Evolutionary conservation across 1,140 invertebrate species (phyloP).

Genomic region (Cotesia vestalis): DNA sequence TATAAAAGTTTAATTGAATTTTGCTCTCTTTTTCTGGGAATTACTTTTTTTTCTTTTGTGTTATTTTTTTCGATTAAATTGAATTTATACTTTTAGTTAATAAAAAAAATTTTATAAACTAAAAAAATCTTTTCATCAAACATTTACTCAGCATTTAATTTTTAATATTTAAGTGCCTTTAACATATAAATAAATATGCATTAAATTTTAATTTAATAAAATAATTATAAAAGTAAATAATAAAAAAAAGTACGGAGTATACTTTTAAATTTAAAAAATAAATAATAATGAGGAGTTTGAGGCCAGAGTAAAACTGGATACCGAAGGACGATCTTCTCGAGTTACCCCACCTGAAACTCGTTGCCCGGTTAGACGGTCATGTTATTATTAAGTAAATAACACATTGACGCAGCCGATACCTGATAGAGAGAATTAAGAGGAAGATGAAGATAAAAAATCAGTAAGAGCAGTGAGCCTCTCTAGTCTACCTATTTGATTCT

Average conservation of each 20-base stretch:
- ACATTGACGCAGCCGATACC: slow-evolving; percentile 27
- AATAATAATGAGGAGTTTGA: slow-evolving; percentile 1
- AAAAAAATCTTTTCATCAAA: no score
- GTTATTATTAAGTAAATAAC: slow-evolving; percentile 40
- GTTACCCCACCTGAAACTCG: not conserved
- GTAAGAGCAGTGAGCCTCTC: no score
- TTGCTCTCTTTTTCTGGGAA: no score
- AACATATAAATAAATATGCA: no score
- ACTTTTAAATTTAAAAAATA: not conserved
- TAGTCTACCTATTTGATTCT: no score
- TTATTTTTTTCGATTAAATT: no score
- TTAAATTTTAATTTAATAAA: no score
- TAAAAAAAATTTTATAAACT: no score
- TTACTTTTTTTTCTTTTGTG: no score
- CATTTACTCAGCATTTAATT: no score
- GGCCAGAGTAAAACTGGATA: slow-evolving; percentile 13
- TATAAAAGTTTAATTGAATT: not conserved
- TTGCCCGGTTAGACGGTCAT: slow-evolving; percentile 29
- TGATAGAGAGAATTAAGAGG: not conserved
- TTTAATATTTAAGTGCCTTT: no score
- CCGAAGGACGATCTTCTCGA: slow-evolving; percentile 16
- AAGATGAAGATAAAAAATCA: slow-evolving; percentile 9
- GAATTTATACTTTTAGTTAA: no score
- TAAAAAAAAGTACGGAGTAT: not conserved
- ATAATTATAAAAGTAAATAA: not conserved